Base-by-base conservation (phyloP, 2,888 invertebrate species). In the Lamellibrachia columna region DNA sequence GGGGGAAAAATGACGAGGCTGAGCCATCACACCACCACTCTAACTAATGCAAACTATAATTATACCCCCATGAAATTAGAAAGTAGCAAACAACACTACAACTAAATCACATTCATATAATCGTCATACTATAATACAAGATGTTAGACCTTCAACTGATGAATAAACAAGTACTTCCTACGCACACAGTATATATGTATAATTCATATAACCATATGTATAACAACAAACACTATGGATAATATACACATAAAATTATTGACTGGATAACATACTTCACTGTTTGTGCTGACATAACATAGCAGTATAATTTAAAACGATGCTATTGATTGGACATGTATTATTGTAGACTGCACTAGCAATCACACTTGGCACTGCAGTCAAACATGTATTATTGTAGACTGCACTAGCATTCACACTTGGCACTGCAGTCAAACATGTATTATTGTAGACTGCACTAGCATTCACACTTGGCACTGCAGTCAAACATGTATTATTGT, bases 41-140 rank as follows among this genome's bases (percentile, higher is more conserved):
- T 40, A 40, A 40, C 40, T 40, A 40, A 40, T 40, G 40, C 40
- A 40, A 40, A 40, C 40, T 40, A 40, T 40, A 40, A 40, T 40
- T 40, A 40, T 40, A 40, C 40, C 40, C 40, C 40, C 40, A 40
- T 40, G 58, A 58, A 58, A 15, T 15, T 58, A 15, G 8, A 58
- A 58, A 8, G 58, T 58, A 75, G n/a, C 22, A 75, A 75, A 75
- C 75, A 75, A 22, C 75, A 75, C 15, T 22, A 75, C 75, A 75
- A 75, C n/a, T 75, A 75, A 75, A 75, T 75, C 75, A 75, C 75
- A 75, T 75, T 75, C 75, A 22, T 75, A 75, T 75, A 75, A 75
- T 75, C n/a, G 11, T 75, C 75, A 75, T 75, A 22, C 75, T 75
- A 75, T 75, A 75, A 75, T 75, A 75, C 75, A 75, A 22, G 75